Base-by-base conservation (phyloP, 1,140 invertebrate genomes). In the Sitodiplosis mosellana region DNA sequence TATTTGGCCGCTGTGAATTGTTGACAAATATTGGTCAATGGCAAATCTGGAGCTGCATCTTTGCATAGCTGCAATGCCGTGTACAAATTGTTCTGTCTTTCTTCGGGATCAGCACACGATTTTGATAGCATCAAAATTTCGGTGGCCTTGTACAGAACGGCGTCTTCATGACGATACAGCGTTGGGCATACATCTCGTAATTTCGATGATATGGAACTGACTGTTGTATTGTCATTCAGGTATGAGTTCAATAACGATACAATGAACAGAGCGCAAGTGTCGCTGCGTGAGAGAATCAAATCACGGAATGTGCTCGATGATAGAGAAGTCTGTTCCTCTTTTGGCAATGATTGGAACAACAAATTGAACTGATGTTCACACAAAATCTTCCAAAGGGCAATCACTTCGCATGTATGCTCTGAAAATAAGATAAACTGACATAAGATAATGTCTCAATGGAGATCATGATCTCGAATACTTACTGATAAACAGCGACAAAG, bases 81-180 rank as follows among this genome's bases (percentile, higher is more conserved):
- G 34, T 76, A 68, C 2, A 95, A 65, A 60, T 81, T 74, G 50
- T 77, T 70, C 54, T 85, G 77, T 56, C 77, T 79, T 57, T 80
- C 87, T 49, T 75, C 72, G 46, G 69, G 64, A 68, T 79, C 86
- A 49, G 66, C 71, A 47, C 73, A 71, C 40, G 54, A 74, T 62
- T 81, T 85, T 0, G 86, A 82, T 58, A 80, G 80, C 55, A 88
- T 73, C 17, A 94, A 69, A 51, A 91, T 77, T 67, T 94, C 89
- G 56, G 87, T 89, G 1, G 87, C 87, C 78, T 73, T 95, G 89
- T 17, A 91, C 81, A 64, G 92, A 33, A 89, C 83, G 15, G 90
- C 93, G 72, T 98, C 94, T 72, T 99, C 94, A 56, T 80, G 80
- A 55, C 84, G 84, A 59, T 95, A 99, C 1, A 99, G 71, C 55